Conservation (phyloP, 2,113 vertebrate species). For the Tenebrosternarchus preto region DNA sequence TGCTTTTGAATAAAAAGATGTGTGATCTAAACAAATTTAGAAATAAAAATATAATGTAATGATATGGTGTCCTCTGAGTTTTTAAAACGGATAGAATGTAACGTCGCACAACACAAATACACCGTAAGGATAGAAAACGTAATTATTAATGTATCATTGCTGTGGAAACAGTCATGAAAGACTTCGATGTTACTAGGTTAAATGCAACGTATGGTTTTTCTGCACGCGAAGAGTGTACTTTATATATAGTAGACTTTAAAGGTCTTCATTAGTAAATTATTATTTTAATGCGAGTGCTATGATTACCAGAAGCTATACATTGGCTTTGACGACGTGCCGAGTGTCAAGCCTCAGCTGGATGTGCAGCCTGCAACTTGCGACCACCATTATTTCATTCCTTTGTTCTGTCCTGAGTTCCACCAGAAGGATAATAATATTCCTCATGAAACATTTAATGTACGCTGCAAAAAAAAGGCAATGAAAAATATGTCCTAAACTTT, state of each 20-base stretch:
- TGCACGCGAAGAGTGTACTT: background rate
- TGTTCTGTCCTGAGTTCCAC: conserved; percentile 6
- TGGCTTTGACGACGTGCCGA: too few species aligned
- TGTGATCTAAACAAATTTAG: conserved; percentile 51
- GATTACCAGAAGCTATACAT: background rate
- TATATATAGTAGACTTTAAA: background rate
- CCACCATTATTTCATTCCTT: background rate
- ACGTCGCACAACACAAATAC: background rate
- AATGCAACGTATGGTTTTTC: background rate
- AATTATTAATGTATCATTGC: background rate
- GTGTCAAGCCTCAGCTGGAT: background rate
- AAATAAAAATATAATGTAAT: conserved; percentile 10
- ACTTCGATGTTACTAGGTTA: too few species aligned
- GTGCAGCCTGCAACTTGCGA: background rate
- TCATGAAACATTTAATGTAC: background rate
- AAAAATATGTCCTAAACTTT: too few species aligned
- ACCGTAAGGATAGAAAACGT: background rate
- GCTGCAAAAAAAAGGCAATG: too few species aligned
- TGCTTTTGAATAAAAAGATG: conserved; percentile 44
- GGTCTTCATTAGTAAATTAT: background rate
- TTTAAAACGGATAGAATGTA: background rate
- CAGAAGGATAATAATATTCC: background rate
- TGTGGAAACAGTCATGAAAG: background rate
- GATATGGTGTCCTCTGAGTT: background rate
- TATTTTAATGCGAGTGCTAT: background rate